Base-by-base conservation (phyloP, 2,797 vertebrate species). In the Hydrocynus forskahlii region DNA sequence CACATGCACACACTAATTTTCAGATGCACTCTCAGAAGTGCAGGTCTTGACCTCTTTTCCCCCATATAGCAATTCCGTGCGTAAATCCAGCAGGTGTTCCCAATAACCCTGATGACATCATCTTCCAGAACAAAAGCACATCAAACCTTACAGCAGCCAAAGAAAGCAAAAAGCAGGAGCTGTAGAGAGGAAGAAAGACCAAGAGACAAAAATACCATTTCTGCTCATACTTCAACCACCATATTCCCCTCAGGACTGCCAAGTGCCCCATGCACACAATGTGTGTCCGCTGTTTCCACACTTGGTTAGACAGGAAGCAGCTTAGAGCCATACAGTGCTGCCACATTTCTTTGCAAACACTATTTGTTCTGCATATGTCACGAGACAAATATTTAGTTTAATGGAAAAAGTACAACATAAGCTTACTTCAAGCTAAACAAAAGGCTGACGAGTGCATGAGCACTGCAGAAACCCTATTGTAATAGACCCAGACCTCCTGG, bases 1-100 rank as follows among this genome's bases (percentile, higher is more conserved):
- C 80, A 75, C 54, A 71, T 66, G 76, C 77, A 80, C 60, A 38
- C 45, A 81, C 40, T n/a, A n/a, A 64, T 70, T 73, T 54, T 76
- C 75, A 76, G 84, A 86, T 79, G 69, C 81, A 80, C 84, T 84
- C 81, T 88, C 78, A 75, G 59, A 59, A 86, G 66, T 52, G 70
- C 10, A 79, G 91, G 89, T 92, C 83, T 25, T 75, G 86, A 92
- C 84, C 90, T 74, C 87, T n/a, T 79, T 87, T 76, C 6, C 81
- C 80, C 83, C 68, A 1, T 76, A 54, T 75, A 29, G 85, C 6
- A 79, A 78, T 85, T 86, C 14, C 35, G 88, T 91, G 90, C 91
- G 91, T 91, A 92, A 68, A 83, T 89, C 84, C 75, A 73, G 85
- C 92, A 94, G 94, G 92, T 94, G 92, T 88, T 90, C 86, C 89